A percentile compares a stretch with the other conserved stretches of the same genome.
These are phyloP conservation scores for Eristalis tenax DNA, from an alignment of 2,888 invertebrate genomes.

Conservation along the genomic window DNA sequence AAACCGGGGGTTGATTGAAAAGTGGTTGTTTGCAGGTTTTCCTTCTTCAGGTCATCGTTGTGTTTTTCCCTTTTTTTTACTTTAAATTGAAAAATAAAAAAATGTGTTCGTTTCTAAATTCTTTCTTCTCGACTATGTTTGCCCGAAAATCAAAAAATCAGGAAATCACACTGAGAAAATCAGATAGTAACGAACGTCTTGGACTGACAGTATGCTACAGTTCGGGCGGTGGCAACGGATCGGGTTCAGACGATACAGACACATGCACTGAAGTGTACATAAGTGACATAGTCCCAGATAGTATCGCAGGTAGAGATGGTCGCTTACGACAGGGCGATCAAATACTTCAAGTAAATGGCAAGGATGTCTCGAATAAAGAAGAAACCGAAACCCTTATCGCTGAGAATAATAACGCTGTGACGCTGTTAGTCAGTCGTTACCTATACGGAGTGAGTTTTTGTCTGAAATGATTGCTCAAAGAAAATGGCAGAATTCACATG, in stretches of 20 bases:
- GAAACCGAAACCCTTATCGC: constrained; percentile 85
- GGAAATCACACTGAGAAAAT: constrained; percentile 86
- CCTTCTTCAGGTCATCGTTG: background rate
- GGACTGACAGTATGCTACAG: constrained; percentile 86
- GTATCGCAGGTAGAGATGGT: constrained; percentile 84
- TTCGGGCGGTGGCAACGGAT: constrained; percentile 84
- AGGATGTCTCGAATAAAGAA: constrained; percentile 84
- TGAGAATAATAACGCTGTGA: constrained; percentile 83
- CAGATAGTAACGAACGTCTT: constrained; percentile 84
- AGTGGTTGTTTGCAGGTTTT: background rate
- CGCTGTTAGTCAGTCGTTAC: constrained; percentile 84
- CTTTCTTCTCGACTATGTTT: background rate
- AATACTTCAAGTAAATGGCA: constrained; percentile 85
- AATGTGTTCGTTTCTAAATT: too few species aligned
- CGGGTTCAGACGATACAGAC: constrained; percentile 82
- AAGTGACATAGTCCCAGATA: constrained; percentile 85
- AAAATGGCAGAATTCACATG: background rate
- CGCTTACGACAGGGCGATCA: constrained; percentile 85
- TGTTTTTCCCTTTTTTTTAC: background rate
- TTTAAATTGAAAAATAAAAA: too few species aligned
- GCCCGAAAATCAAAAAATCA: constrained; percentile 73
- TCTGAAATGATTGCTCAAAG: background rate
- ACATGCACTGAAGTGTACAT: constrained; percentile 85
- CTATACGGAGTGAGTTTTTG: constrained; percentile 82
- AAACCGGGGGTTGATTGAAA: too few species aligned